These are phyloP conservation scores for Microchrysa polita DNA, from an alignment of 2,888 invertebrate species.

Conservation along the genomic window DNA sequence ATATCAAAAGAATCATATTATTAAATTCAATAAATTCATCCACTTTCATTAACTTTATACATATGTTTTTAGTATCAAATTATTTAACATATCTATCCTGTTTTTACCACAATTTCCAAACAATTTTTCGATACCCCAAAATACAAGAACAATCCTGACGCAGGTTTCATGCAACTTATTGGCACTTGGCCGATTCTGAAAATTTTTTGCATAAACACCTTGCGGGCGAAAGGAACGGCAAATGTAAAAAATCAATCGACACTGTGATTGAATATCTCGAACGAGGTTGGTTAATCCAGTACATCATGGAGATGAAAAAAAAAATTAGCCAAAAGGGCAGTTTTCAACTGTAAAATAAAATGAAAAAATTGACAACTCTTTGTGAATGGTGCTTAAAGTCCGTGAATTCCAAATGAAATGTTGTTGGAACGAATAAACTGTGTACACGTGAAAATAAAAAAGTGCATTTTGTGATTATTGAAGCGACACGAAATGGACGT, in stretches of 20 bases:
- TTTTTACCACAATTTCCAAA: no score
- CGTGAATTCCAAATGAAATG: conserved; percentile 21
- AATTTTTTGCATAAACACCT: conserved; percentile 51
- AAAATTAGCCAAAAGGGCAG: neutral
- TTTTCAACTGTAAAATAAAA: neutral
- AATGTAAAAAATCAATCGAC: conserved; percentile 47
- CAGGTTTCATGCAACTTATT: neutral
- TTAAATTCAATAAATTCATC: no score
- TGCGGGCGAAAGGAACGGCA: conserved; percentile 21
- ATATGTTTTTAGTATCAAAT: no score
- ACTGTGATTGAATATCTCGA: neutral
- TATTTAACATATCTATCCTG: no score
- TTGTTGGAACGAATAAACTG: neutral
- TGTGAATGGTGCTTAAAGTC: neutral
- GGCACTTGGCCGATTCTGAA: conserved; percentile 44
- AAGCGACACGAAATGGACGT: conserved; percentile 15
- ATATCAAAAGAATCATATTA: no score
- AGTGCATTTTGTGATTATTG: conserved; percentile 18
- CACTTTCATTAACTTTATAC: no score
- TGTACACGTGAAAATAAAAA: conserved; percentile 15
- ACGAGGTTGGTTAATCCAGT: neutral
- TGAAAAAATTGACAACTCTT: neutral
- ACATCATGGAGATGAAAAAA: conserved; percentile 10
- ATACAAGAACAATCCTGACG: no score
- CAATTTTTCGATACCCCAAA: no score